Percentiles rank a stretch among this genome's conserved stretches.
Conservation (phyloP, 1,140 invertebrate genomes). For the Drosophila varians region DNA sequence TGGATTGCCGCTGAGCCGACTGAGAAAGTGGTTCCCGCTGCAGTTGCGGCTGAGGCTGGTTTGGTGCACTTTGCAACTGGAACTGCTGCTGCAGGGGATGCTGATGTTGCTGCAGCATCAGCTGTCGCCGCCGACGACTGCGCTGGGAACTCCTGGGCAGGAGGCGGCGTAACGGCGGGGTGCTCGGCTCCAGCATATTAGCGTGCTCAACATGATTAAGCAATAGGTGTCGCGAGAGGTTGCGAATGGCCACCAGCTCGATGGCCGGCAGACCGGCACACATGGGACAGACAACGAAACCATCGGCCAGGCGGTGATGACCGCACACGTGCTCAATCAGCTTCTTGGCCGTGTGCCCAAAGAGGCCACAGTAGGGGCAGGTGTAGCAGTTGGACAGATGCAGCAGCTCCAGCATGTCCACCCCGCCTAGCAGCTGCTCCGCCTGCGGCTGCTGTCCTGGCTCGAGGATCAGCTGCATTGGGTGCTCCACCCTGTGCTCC, state of each 20-base stretch:
- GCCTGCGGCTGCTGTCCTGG: conserved; percentile 1
- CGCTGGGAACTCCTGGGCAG: conserved; percentile 24
- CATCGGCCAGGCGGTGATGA: conserved; percentile 38
- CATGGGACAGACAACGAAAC: conserved; percentile 63
- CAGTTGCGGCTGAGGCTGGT: not conserved
- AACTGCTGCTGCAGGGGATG: not conserved
- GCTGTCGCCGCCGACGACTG: conserved; percentile 15
- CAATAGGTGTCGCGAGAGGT: conserved; percentile 55
- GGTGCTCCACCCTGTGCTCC: conserved; percentile 46
- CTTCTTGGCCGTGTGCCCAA: conserved; percentile 51
- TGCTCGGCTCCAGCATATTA: conserved; percentile 55
- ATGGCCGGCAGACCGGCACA: conserved; percentile 44
- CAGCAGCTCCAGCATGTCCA: conserved; percentile 38
- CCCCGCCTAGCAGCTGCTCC: conserved; percentile 5
- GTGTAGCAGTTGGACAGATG: conserved; percentile 63
- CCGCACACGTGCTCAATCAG: conserved; percentile 57
- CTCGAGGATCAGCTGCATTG: conserved; percentile 52
- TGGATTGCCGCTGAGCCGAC: not conserved
- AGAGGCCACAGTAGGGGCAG: conserved; percentile 55
- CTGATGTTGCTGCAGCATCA: conserved; percentile 5
- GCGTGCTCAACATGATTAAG: conserved; percentile 63
- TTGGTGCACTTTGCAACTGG: not conserved
- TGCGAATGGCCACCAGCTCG: conserved; percentile 46
- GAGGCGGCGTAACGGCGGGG: conserved; percentile 36
- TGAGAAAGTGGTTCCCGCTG: not conserved